A percentile compares a stretch with the other conserved stretches of the same genome.
Evolutionary conservation across 2,888 invertebrate species (phyloP).

Genomic region (Agrochola lychnidis): DNA sequence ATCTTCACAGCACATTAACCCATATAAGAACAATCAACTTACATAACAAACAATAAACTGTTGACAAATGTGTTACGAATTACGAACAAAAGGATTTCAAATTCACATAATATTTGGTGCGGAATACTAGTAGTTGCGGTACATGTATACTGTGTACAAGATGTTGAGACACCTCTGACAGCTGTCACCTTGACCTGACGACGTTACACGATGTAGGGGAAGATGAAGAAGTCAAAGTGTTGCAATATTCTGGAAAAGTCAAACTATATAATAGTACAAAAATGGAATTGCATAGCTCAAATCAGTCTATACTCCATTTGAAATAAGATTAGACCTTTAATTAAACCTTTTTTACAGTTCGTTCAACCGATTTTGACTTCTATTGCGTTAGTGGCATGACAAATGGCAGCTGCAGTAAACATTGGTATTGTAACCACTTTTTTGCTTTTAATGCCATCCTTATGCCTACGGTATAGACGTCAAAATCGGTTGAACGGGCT

Average conservation of each 20-base stretch:
- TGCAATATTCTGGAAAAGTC: background rate
- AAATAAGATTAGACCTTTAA: too few relatives aligned
- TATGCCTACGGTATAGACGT: too few relatives aligned
- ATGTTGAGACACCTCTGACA: conserved; percentile 26
- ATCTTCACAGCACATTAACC: conserved; percentile 11
- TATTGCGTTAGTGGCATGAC: too few relatives aligned
- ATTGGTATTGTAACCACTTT: too few relatives aligned
- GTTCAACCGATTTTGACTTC: too few relatives aligned
- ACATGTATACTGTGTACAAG: conserved; percentile 1
- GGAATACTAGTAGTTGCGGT: conserved; percentile 37
- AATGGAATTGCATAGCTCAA: too few relatives aligned
- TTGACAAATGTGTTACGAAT: conserved; percentile 17
- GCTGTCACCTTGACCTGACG: conserved; percentile 52
- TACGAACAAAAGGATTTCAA: conserved; percentile 43
- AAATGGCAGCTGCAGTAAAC: too few relatives aligned
- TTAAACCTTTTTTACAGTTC: too few relatives aligned
- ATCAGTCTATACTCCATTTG: too few relatives aligned
- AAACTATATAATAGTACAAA: background rate
- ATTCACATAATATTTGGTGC: conserved; percentile 33
- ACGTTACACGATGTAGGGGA: background rate
- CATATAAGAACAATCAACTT: background rate
- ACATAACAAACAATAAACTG: conserved; percentile 13
- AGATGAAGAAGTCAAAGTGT: conserved; percentile 4
- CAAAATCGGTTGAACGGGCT: too few relatives aligned
- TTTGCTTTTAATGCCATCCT: too few relatives aligned